Conservation (phyloP, 2,797 vertebrate species). For the Hyperoplus immaculatus region DNA sequence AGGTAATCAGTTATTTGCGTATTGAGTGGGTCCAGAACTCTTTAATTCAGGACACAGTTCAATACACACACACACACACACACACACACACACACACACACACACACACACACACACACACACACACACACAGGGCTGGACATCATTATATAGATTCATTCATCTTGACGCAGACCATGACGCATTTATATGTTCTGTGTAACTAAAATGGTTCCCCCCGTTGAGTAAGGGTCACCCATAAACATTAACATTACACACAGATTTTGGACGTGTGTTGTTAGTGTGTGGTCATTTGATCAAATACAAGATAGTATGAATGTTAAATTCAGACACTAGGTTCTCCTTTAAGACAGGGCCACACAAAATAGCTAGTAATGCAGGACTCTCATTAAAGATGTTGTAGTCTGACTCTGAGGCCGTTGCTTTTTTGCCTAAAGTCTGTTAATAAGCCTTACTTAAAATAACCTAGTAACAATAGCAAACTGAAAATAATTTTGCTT, state of each 20-base stretch:
- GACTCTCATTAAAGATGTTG: neutral
- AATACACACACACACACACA: constrained; percentile 38
- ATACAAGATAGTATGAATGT: neutral
- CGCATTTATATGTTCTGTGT: constrained; percentile 60
- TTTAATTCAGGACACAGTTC: constrained; percentile 57
- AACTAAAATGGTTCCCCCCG: constrained; percentile 38
- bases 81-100: constrained; percentile 4
- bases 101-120: constrained; percentile 33
- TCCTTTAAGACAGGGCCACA: neutral
- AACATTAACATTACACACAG: constrained; percentile 18
- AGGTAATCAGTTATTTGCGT: constrained; percentile 64
- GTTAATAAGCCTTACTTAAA: neutral
- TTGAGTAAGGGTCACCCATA: constrained; percentile 34
- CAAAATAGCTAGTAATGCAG: neutral
- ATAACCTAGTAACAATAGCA: neutral
- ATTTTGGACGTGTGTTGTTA: constrained; percentile 24
- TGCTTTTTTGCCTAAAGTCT: neutral
- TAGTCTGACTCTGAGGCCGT: neutral
- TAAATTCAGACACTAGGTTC: neutral
- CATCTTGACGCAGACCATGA: constrained; percentile 59
- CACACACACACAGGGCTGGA: neutral
- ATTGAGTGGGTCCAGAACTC: constrained; percentile 53
- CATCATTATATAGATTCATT: constrained; percentile 66
- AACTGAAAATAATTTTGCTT: neutral
- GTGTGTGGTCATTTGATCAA: neutral